Percentiles rank a stretch among this genome's conserved stretches.
Evolutionary conservation across 2,888 invertebrate genomes (phyloP).

Genomic region (Chymomyza amoena): DNA sequence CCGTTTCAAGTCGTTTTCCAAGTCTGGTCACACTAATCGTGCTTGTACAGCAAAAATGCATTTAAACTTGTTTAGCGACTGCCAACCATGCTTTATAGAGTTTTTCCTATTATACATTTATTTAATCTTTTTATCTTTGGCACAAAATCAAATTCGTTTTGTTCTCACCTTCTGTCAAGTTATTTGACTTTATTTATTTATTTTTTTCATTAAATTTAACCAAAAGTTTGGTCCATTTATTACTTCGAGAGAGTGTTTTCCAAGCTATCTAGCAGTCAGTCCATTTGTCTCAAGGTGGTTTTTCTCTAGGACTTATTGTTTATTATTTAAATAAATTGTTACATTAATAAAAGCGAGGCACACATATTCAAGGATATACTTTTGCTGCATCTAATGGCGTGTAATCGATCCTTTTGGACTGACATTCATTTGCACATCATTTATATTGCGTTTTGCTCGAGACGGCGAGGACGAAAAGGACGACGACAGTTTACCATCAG

Average conservation of each 20-base stretch:
- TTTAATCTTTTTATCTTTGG: background rate
- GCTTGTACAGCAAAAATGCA: too few relatives aligned
- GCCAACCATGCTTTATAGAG: background rate
- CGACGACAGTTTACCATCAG: background rate
- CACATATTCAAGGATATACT: background rate
- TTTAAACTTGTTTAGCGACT: background rate
- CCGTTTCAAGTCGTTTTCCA: too few relatives aligned
- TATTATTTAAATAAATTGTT: background rate
- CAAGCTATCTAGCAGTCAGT: too few relatives aligned
- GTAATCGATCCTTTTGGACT: slow-evolving; percentile 18
- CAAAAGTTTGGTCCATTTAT: background rate
- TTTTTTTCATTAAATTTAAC: background rate
- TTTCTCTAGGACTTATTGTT: background rate
- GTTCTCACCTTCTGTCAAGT: background rate
- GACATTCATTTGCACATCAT: slow-evolving; percentile 26
- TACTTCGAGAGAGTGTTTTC: background rate
- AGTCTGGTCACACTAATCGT: too few relatives aligned
- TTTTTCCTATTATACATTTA: background rate
- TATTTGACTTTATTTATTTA: background rate
- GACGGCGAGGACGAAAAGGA: background rate
- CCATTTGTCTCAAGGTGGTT: background rate
- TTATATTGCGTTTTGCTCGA: slow-evolving; percentile 2
- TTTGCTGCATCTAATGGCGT: slow-evolving; percentile 9
- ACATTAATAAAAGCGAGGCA: background rate
- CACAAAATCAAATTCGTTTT: background rate